Conservation (phyloP, 2,113 vertebrate genomes). For the Gymnogyps californianus region DNA sequence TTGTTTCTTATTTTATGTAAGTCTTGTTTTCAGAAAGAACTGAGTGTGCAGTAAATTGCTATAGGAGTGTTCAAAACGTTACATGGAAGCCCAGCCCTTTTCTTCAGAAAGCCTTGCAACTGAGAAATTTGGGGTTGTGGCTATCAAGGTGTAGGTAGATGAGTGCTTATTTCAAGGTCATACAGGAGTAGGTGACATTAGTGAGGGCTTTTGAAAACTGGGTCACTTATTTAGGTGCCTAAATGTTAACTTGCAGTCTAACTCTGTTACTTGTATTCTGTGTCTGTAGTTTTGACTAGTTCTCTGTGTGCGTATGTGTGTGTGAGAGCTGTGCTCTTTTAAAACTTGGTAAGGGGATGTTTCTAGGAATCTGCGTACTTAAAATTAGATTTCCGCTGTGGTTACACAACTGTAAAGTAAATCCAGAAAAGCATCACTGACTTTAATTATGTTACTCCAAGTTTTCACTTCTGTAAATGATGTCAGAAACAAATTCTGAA, state of each 20-base stretch:
- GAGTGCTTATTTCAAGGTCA: not conserved
- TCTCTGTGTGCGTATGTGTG: not conserved
- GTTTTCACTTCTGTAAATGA: not conserved
- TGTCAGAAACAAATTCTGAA: not conserved
- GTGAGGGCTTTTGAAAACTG: not conserved
- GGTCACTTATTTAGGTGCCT: not conserved
- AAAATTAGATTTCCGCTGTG: conserved; percentile 22
- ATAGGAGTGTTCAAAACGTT: not conserved
- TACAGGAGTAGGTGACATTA: not conserved
- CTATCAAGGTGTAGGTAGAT: not conserved
- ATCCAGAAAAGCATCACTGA: not conserved
- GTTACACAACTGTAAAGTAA: conserved; percentile 20
- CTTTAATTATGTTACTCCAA: conserved; percentile 7
- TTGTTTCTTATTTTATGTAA: not conserved
- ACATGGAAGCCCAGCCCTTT: not conserved
- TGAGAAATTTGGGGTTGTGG: not conserved
- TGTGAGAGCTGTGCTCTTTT: not conserved
- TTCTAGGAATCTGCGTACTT: conserved; percentile 12
- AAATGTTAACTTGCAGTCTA: not conserved
- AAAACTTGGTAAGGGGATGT: not conserved
- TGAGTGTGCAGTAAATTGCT: not conserved
- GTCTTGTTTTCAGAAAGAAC: not conserved
- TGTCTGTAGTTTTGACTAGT: not conserved
- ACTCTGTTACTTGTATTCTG: not conserved
- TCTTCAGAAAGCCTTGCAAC: not conserved